Percentiles rank a stretch among this genome's conserved stretches.
These are phyloP conservation scores for Parazoanthus swiftii DNA, from an alignment of 92 coral and sea anemone genomes.

Conservation along the genomic window DNA sequence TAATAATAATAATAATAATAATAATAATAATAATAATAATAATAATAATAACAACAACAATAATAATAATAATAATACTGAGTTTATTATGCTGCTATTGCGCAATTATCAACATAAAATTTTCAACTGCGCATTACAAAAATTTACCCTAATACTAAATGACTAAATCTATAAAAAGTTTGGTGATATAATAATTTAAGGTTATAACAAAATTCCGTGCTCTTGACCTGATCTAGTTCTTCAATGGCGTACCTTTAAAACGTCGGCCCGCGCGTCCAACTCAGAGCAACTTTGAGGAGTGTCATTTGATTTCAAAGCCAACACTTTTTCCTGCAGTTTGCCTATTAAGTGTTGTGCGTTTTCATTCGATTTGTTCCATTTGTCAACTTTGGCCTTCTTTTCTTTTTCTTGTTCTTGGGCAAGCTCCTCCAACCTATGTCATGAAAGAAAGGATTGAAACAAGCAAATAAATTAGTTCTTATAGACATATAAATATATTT, in stretches of 20 bases:
- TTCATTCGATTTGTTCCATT: slow-evolving; percentile 8
- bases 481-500: background rate
- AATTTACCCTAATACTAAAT: too few relatives aligned
- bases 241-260: background rate
- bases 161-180: too few relatives aligned
- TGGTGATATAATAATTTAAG: too few relatives aligned
- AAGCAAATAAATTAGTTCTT: background rate
- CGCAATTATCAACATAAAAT: too few relatives aligned
- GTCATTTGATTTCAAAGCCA: background rate
- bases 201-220: too few relatives aligned
- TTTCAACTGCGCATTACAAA: too few relatives aligned
- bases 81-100: too few relatives aligned
- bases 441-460: background rate
- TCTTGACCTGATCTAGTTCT: background rate
- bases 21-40: too few relatives aligned
- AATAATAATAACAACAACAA: too few relatives aligned
- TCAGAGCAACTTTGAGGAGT: background rate
- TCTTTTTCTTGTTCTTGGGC: slow-evolving; percentile 8
- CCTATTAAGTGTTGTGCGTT: background rate
- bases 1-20: too few relatives aligned
- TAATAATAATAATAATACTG: too few relatives aligned
- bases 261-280: background rate
- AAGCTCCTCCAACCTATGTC: slow-evolving; percentile 1
- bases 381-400: slow-evolving; percentile 22
- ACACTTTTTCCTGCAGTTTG: slow-evolving; percentile 13